phyloP scores from a whole-genome alignment of 2,113 vertebrate species.

The Elephas maximus region DNA sequence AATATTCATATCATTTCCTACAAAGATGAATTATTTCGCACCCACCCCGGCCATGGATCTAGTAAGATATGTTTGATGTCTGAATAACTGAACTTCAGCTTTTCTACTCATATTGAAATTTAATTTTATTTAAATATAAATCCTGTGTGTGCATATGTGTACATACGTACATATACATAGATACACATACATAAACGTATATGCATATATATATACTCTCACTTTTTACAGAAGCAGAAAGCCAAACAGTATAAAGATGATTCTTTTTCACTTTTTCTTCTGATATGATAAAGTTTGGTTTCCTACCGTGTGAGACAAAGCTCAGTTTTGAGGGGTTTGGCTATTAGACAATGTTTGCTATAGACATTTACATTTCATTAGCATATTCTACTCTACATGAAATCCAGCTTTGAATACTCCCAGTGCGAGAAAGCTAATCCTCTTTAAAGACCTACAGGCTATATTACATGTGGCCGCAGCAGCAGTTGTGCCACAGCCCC shows the following conservation, averaged over 20 bases:
- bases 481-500: conserved; percentile 79
- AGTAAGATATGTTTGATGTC: not conserved
- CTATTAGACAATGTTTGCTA: conserved; percentile 89
- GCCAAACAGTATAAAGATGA: not conserved
- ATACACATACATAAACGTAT: too few relatives aligned
- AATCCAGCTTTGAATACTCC: conserved; percentile 87
- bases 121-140: conserved; percentile 40
- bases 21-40: not conserved
- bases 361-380: conserved; percentile 90
- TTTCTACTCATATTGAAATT: conserved; percentile 8
- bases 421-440: conserved; percentile 88
- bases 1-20: not conserved
- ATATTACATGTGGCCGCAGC: conserved; percentile 88
- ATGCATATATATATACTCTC: not conserved
- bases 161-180: too few relatives aligned
- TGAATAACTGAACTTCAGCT: conserved; percentile 14
- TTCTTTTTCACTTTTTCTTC: conserved; percentile 33
- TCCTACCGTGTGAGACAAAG: conserved; percentile 83
- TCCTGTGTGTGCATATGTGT: not conserved
- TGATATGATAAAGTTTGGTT: conserved; percentile 70
- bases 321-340: conserved; percentile 81
- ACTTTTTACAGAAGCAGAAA: conserved; percentile 16
- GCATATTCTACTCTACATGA: conserved; percentile 88
- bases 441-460: conserved; percentile 91
- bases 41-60: not conserved